Evolutionary conservation across 2,797 vertebrate genomes (phyloP), one percentile per base, ranked within the genome.

Genomic region (Aselliscus stoliczkanus): DNA sequence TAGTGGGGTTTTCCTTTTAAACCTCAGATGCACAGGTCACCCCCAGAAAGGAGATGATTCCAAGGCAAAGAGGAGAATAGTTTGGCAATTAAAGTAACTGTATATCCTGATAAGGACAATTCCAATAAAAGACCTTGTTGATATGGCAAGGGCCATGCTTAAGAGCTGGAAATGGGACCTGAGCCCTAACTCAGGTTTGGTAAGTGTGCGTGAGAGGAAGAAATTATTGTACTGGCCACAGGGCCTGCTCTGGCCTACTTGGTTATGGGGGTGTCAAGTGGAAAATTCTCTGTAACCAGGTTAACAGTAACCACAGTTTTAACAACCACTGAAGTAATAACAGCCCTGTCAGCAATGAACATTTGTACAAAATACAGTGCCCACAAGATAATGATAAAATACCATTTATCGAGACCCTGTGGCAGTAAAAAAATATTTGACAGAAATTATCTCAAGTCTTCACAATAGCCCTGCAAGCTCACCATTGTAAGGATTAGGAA

Each of bases 211-310:
- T 87, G 93, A 96, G 94, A 96, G 54, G 75, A 67, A 85, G 84
- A 92, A 96, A 92, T 75, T 34, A 44, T 69, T 23, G 10, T 25
- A 83, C 70, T 29, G 75, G 95, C 96, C 96, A n/a, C 97, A 95
- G 92, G 39, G 54, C 50, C 85, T 8, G 90, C 80, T 80, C 93
- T 80, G 83, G 88, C 90, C 85, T 65, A 44, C 60, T 92, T 80
- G 84, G 88, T 96, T 73, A 90, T 23, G 69, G 69, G 95, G 96
- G 97, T 96, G 96, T 95, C 69, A 29, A 97, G 93, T 94, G 97
- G 97, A 98, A 98, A 97, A 88, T 96, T 96, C 96, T 98, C 95
- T 96, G 97, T 97, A 97, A 97, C 93, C 97, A 95, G 96, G 96
- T 95, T 97, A 96, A 95, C 72, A 83, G 93, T 91, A 96, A 98